These are phyloP conservation scores for Craseonycteris thonglongyai DNA, from an alignment of 2,113 vertebrate genomes.

Conservation along the genomic window DNA sequence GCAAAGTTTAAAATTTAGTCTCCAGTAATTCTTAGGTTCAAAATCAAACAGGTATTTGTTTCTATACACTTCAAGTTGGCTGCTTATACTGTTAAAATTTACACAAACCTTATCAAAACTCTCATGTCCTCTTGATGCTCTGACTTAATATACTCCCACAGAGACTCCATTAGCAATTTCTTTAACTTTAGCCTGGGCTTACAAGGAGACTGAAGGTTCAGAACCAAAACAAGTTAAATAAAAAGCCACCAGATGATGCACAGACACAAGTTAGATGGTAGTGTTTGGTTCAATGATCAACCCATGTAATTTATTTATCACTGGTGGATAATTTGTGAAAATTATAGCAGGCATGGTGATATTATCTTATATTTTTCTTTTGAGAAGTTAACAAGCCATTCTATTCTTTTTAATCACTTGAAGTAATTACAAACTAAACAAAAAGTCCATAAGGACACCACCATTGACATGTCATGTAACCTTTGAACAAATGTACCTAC, in stretches of 20 bases:
- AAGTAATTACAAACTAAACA: constrained; percentile 32
- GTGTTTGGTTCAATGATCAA: background rate
- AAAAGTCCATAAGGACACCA: background rate
- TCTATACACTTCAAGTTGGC: background rate
- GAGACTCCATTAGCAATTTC: background rate
- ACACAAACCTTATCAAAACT: background rate
- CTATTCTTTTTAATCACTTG: constrained; percentile 8
- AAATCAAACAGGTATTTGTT: background rate
- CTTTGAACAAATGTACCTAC: background rate
- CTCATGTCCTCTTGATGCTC: background rate
- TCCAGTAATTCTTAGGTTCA: background rate
- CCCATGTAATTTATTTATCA: background rate
- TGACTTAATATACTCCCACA: background rate
- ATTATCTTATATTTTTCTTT: constrained; percentile 21
- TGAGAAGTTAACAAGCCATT: background rate
- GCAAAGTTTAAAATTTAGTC: background rate
- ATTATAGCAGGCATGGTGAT: background rate
- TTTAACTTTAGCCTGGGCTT: background rate
- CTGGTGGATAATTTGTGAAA: constrained; percentile 13
- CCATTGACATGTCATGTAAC: background rate
- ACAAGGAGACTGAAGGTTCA: background rate
- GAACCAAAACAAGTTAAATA: background rate
- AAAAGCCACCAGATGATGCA: background rate
- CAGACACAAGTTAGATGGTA: background rate
- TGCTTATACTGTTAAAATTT: background rate